phyloP scores from a whole-genome alignment of 2,888 invertebrate species.

The Cheilosia pagana region DNA sequence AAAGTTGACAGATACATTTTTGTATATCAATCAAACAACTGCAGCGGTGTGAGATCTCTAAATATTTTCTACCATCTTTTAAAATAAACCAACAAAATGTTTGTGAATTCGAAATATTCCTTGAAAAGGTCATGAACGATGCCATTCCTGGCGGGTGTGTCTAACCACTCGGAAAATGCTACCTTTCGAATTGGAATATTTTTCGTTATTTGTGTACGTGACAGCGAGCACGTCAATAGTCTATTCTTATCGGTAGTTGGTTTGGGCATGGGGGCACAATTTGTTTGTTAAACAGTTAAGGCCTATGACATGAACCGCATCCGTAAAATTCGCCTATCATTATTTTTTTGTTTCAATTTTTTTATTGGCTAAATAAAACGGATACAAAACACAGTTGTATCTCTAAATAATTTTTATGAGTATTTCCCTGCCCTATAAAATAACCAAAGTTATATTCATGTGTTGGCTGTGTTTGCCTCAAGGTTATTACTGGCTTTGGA shows the following conservation, averaged over 20 bases:
- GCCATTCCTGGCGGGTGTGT: not conserved
- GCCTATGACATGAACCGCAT: slow-evolving; percentile 16
- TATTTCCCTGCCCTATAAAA: not conserved
- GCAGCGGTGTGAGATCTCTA: not conserved
- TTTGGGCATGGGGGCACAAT: not conserved
- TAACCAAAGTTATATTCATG: too few species aligned
- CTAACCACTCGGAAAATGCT: slow-evolving; percentile 13
- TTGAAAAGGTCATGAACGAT: not conserved
- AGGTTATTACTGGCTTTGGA: not conserved
- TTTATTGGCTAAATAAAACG: slow-evolving; percentile 17
- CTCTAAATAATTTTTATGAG: not conserved
- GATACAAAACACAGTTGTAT: not conserved
- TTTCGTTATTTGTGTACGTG: slow-evolving; percentile 35
- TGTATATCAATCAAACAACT: slow-evolving; percentile 29
- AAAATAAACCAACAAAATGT: slow-evolving; percentile 30
- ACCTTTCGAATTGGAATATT: not conserved
- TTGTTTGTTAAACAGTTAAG: not conserved
- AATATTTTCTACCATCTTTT: slow-evolving; percentile 15
- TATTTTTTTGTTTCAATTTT: slow-evolving; percentile 5
- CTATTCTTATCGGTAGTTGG: slow-evolving; percentile 13
- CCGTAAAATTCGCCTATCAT: slow-evolving; percentile 12
- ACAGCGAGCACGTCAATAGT: slow-evolving; percentile 28
- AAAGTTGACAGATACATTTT: slow-evolving; percentile 4
- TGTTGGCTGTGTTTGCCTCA: not conserved
- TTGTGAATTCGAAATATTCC: not conserved